Evolutionary conservation across 2,113 vertebrate species (phyloP), one percentile per base, ranked within the genome.

Genomic region (Ariopsis seemanni): DNA sequence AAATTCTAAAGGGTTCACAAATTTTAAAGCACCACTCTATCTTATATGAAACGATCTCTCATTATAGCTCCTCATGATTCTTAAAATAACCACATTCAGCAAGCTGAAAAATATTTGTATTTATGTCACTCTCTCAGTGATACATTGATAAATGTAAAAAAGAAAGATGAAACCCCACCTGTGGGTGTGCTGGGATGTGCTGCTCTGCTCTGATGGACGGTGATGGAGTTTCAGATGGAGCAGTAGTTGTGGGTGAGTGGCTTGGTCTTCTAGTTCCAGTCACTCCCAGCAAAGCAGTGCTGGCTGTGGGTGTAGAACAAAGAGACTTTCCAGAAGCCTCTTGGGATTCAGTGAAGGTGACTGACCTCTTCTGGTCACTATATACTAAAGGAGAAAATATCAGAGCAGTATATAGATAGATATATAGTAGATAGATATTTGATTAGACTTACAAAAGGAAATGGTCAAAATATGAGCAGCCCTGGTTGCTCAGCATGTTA

Each of bases 291-390:
- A 72, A 86, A 0, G 60, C 92, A 5, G 87, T 91, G 84, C 91
- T 93, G 69, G 69, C 89, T 91, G 91, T 93, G 79, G 69, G 90
- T 79, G 71, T 91, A 60, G 93, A 93, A 0, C 71, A 85, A 0
- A 90, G 88, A 22, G 89, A 88, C 3, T 94, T 89, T 89, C 92
- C 95, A 0, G 92, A 89, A 0, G 89, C 71, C 14, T 86, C 89
- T 90, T 93, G 92, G 18, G 90, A 94, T 91, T 99, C 97, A 0
- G 96, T 99, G 91, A 99, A 99, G 74, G 98, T 99, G 86, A 99
- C 98, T 0, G 96, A 99, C 80, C 98, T 96, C 94, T 99, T 99
- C 92, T 99, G 98, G 92, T 99, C 98, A 0, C 4, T 96, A 53
- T 88, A 93, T 34, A 87, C 93, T 94, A 89, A 87, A 84, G 92